phyloP scores from a whole-genome alignment of 2,888 invertebrate species.

The Oxycera nigricornis region DNA sequence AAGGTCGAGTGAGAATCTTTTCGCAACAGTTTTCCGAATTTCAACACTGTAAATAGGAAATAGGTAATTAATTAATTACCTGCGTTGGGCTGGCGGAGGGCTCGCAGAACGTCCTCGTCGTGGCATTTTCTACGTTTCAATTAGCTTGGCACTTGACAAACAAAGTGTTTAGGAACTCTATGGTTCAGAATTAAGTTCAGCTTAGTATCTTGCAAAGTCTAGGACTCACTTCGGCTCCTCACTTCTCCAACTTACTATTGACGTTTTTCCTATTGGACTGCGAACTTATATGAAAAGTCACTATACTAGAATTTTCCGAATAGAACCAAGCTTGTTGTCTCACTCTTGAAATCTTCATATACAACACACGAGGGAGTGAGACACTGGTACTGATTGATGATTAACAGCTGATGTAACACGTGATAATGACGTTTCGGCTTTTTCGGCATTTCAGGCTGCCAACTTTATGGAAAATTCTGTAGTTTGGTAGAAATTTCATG shows the following conservation, averaged over 20 bases:
- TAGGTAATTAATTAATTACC: conserved; percentile 61
- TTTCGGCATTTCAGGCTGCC: background rate
- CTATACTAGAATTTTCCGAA: conserved; percentile 31
- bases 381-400: background rate
- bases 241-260: conserved; percentile 21
- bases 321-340: background rate
- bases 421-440: background rate
- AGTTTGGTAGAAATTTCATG: background rate
- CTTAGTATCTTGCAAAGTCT: conserved; percentile 22
- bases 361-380: background rate
- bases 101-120: conserved; percentile 77
- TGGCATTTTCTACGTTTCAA: conserved; percentile 72
- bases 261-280: conserved; percentile 11
- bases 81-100: conserved; percentile 71
- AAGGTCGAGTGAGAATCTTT: background rate
- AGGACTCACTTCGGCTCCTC: background rate
- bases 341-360: background rate
- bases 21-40: too few relatives aligned
- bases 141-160: conserved; percentile 37
- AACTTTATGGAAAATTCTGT: background rate
- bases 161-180: background rate
- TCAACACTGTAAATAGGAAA: background rate
- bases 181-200: too few relatives aligned
- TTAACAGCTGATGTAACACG: conserved; percentile 24
- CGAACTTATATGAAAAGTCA: conserved; percentile 27